Base-by-base conservation (phyloP, 2,113 vertebrate genomes). In the Phoenicopterus ruber region DNA sequence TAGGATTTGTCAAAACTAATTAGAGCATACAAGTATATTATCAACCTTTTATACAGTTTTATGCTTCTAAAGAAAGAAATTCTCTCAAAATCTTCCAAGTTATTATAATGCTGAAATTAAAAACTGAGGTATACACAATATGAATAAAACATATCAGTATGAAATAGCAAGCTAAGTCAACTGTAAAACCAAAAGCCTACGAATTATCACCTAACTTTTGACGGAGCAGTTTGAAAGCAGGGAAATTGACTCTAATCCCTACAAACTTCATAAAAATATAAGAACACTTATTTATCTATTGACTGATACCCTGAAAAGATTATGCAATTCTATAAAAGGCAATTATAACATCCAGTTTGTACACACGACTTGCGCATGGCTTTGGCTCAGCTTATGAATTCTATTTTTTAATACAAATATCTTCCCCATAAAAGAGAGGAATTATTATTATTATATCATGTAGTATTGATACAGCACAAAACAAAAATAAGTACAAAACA, bases 1-100 rank as follows among this genome's bases (percentile, higher is more conserved):
- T 88, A 93, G 78, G 71, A 91, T 85, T 95, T 97, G 76, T 92
- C 90, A 86, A 88, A 90, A 93, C 32, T 92, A 94, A 95, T 96
- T 94, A 96, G 62, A 94, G 40, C 72, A 83, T 62, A 88, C 79
- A 93, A 93, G 66, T 90, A 78, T 92, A 94, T 92, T 92, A 93
- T 93, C 93, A 92, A 90, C 55, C 2, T 49, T 88, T 90, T 82
- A 82, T 87, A 40, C 54, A 90, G 78, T 77, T 92, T 90, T 65
- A 50, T 94, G 57, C 70, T 90, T 84, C 66, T 85, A 85, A 94
- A 89, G 77, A 96, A 96, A 94, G 34, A 91, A 78, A 85, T 82
- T 94, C 3, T 77, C 55, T 90, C 78, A 80, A 94, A 94, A 88
- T 86, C 63, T 81, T 90, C n/a, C 78, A 77, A 73, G 58, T 73